Percentiles rank a stretch among this genome's conserved stretches.
Conservation (phyloP, 2,113 vertebrate genomes). For the Muntiacus muntjak region DNA sequence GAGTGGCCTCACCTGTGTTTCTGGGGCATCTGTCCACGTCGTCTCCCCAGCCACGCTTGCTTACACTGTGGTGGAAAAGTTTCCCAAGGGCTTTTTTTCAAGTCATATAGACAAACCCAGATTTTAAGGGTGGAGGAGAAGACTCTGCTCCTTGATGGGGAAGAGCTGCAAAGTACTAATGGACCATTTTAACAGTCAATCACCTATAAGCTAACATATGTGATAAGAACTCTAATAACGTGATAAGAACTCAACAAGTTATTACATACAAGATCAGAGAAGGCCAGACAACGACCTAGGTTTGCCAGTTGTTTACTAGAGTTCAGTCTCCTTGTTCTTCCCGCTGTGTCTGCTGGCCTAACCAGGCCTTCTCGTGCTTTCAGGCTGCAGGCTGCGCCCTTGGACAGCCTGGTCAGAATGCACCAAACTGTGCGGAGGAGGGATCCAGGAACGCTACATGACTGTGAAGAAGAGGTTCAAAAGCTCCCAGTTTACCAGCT, state of each 20-base stretch:
- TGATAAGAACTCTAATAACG: not conserved
- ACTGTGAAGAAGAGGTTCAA: slow-evolving; percentile 96
- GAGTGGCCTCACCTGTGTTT: not conserved
- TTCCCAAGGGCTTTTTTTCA: not conserved
- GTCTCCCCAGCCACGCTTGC: not conserved
- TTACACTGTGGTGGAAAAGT: not conserved
- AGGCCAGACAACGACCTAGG: not conserved
- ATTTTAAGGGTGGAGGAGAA: not conserved
- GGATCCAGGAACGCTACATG: slow-evolving; percentile 97
- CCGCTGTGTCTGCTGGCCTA: not conserved
- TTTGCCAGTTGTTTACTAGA: not conserved
- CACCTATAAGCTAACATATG: not conserved
- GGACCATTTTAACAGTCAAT: not conserved
- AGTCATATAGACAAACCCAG: not conserved
- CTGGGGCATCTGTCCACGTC: not conserved
- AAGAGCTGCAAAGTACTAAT: not conserved
- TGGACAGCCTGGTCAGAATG: slow-evolving; percentile 98
- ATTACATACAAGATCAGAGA: not conserved
- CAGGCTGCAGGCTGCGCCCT: slow-evolving; percentile 95
- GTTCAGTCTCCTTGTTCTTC: not conserved
- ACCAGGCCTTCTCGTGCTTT: not conserved
- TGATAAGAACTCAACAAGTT: not conserved
- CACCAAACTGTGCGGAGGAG: slow-evolving; percentile 92
- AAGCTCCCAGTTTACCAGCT: slow-evolving; percentile 92
- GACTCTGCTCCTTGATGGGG: not conserved